Base-by-base conservation (phyloP, 2,888 invertebrate genomes). In the Tillus elongatus region DNA sequence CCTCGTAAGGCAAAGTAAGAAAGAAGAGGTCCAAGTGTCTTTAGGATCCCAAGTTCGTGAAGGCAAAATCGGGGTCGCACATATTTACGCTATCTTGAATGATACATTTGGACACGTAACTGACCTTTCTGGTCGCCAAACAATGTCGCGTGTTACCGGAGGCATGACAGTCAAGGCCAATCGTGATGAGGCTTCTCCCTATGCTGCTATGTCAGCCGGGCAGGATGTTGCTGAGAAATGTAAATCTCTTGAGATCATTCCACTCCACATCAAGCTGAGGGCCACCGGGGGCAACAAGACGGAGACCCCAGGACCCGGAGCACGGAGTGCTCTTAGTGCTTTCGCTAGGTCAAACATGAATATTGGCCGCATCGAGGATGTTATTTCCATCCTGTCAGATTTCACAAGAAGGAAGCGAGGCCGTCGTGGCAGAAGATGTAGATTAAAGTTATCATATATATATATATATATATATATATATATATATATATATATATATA, bases 141-240 rank as follows among this genome's bases (percentile, higher is more conserved):
- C 89, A 10, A 89, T 90, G 58, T 86, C 88, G 49, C 76, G 97
- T 61, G 91, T 98, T 36, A 98, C 98, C 53, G 91, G 92, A 56
- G 92, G 92, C 43, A 99, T 98, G 98, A 98, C 98, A 73, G 98
- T 98, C 31, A 98, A 98, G 72, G 97, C 98, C 55, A 98, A 99
- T 73, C 84, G 98, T 74, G 98, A 98, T 70, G 98, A 98, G 71
- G 93, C 97, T 47, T 97, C 97, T 31, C 98, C 98, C 31, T 99
- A 98, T 65, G 98, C 98, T 59, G 98, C 98, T 80, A 99, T 98
- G 98, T 92, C 98, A 72, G 98, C 98, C 55, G 97, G 97, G 50
- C 97, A 59, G 88, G 98, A 99, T 75, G 98, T 98, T 41, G 95
- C 98, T 54, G 98, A 98, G 63, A 93, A 92, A 61, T 98, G 97